Percentiles rank a stretch among this genome's conserved stretches.
These are phyloP conservation scores for Ennomos erosarius DNA, from an alignment of 2,888 invertebrate genomes.

Conservation along the genomic window DNA sequence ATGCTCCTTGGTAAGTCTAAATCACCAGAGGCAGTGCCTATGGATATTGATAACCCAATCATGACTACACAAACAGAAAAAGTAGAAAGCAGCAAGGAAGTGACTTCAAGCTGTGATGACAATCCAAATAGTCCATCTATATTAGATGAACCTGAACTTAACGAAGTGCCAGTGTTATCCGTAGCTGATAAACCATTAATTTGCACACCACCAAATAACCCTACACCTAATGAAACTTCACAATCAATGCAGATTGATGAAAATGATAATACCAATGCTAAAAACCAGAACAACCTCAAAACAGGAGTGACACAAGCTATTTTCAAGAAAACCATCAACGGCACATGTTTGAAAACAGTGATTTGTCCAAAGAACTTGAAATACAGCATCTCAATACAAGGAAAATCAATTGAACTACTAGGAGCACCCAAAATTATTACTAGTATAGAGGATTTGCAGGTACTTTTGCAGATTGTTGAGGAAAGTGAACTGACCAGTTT, in stretches of 20 bases:
- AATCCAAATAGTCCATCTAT: slow-evolving; percentile 74
- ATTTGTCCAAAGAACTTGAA: slow-evolving; percentile 76
- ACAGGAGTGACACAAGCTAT: slow-evolving; percentile 65
- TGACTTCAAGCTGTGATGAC: slow-evolving; percentile 41
- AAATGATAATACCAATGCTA: slow-evolving; percentile 42
- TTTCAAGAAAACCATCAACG: slow-evolving; percentile 69
- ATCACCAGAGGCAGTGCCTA: slow-evolving; percentile 48
- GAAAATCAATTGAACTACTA: slow-evolving; percentile 72
- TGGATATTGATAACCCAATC: slow-evolving; percentile 66
- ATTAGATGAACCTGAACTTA: slow-evolving; percentile 61
- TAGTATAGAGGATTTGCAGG: slow-evolving; percentile 76
- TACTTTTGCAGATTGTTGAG: slow-evolving; percentile 80
- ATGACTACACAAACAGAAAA: slow-evolving; percentile 58
- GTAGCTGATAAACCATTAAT: slow-evolving; percentile 26
- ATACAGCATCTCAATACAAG: slow-evolving; percentile 73
- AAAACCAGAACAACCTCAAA: slow-evolving; percentile 38
- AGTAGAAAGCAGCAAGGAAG: slow-evolving; percentile 9
- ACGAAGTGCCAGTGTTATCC: slow-evolving; percentile 30
- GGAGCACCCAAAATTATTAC: slow-evolving; percentile 80
- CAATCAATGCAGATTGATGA: slow-evolving; percentile 39
- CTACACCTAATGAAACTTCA: slow-evolving; percentile 2
- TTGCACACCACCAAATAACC: slow-evolving; percentile 1
- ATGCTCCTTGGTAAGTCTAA: slow-evolving; percentile 73
- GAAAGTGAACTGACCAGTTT: slow-evolving; percentile 74
- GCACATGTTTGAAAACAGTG: slow-evolving; percentile 68